Base-by-base conservation (phyloP, 2,888 invertebrate genomes). In the Scaeva pyrastri region DNA sequence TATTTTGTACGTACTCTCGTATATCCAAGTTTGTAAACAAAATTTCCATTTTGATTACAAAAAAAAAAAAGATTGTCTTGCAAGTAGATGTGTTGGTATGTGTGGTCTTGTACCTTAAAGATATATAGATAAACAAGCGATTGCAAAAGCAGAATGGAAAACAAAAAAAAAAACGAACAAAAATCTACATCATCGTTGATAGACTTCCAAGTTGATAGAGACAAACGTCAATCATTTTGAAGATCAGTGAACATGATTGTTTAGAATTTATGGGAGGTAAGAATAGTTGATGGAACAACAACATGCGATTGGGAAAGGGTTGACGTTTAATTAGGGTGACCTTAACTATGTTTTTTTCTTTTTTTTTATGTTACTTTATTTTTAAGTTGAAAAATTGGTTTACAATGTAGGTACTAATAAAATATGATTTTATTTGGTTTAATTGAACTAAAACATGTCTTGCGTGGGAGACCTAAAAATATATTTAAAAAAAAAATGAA, bases 11-110 rank as follows among this genome's bases (percentile, higher is more conserved):
- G 72, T 19, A 7, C 12, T 12, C 2, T 62, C 36, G 31, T 66
- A 45, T 56, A 84, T 75, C 74, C 60, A 68, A 84, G 80, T 68
- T 84, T 80, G 84, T 84, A 84, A 80, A 84, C 75, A 77, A 85
- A 80, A 76, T 66, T 68, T 76, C 66, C 66, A 80, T 80, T 80
- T 71, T 56, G 64, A 50, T 10, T 43, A 14, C 26, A 41, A 31
- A 31, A 31, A 31, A 31, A 5, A 31, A 31, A 31, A 31, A 36
- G 83, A 71, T 79, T 74, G 58, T 12, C 19, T 41, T 43, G 16
- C 14, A 41, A 60, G 39, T 48, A 31, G 10, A 36, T 21, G n/a
- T 19, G 19, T 21, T 31, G 31, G 31, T 31, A 16, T 45, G 64
- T 50, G 39, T 21, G 23, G 19, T 14, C 19, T 56, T 55, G 45